Percentiles rank a stretch among this genome's conserved stretches.
Evolutionary conservation across 35 echinoderm and acorn worm genomes (phyloP).

Genomic region (Holothuria glaberrima): DNA sequence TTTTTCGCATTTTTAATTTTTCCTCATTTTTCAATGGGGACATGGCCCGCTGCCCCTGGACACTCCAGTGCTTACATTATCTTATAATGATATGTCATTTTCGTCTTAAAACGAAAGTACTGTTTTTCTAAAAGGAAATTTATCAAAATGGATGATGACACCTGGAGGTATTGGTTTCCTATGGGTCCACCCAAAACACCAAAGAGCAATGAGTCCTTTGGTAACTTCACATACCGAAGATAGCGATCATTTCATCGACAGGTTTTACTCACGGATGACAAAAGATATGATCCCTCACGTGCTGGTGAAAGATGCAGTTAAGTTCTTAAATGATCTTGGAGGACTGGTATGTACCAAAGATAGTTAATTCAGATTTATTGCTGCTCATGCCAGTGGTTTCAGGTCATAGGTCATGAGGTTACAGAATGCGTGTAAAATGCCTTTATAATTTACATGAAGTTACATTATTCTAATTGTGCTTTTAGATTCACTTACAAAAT

Average conservation of each 20-base stretch:
- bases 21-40: too few relatives aligned
- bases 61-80: too few relatives aligned
- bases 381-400: too few relatives aligned
- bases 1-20: too few relatives aligned
- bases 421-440: too few relatives aligned
- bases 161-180: constrained; percentile 21
- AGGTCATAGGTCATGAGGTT: too few relatives aligned
- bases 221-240: constrained; percentile 29
- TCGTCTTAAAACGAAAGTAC: background rate
- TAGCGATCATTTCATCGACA: background rate
- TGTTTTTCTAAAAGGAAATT: constrained; percentile 30
- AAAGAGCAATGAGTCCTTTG: constrained; percentile 1
- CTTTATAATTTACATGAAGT: too few relatives aligned
- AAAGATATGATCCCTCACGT: constrained; percentile 28
- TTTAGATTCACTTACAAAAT: too few relatives aligned
- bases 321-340: constrained; percentile 43
- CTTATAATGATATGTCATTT: background rate
- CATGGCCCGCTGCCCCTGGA: too few relatives aligned
- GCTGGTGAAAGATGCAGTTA: constrained; percentile 20
- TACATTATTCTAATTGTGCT: too few relatives aligned
- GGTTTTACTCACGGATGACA: constrained; percentile 25
- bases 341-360: constrained; percentile 55
- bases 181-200: constrained; percentile 63
- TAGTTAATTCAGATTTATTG: too few relatives aligned
- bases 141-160: constrained; percentile 52